Conservation (phyloP, 2,888 invertebrate species). For the Acanthopleura granulata region DNA sequence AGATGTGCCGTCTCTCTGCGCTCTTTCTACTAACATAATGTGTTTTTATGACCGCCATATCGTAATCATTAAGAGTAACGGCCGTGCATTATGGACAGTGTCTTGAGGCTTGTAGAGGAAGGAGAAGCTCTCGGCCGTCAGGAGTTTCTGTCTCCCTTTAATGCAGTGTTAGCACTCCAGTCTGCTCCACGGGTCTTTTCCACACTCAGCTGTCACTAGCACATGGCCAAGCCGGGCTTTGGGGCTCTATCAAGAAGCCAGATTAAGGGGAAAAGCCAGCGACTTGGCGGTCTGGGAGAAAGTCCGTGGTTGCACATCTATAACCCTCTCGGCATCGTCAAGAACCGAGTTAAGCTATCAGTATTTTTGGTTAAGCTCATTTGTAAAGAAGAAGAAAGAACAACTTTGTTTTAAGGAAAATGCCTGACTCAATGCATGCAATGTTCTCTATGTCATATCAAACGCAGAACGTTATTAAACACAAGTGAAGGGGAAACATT, state of each 20-base stretch:
- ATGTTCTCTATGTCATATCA: too few relatives aligned
- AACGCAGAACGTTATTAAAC: too few relatives aligned
- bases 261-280: not conserved
- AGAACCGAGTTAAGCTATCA: not conserved
- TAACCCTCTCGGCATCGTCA: not conserved
- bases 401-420: not conserved
- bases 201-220: not conserved
- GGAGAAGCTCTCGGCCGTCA: not conserved
- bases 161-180: constrained; percentile 1
- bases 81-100: constrained; percentile 2
- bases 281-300: not conserved
- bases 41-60: constrained; percentile 19
- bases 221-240: not conserved
- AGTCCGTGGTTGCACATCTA: not conserved
- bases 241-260: not conserved
- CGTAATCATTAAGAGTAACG: constrained; percentile 18
- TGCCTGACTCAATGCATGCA: too few relatives aligned
- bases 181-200: not conserved
- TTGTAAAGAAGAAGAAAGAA: not conserved
- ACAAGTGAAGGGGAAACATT: too few relatives aligned
- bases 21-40: constrained; percentile 16
- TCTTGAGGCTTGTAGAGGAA: not conserved
- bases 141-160: constrained; percentile 3
- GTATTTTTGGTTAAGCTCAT: not conserved
- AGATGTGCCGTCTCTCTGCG: not conserved